These are phyloP conservation scores for Eretmodus cyanostictus DNA, from an alignment of 2,113 vertebrate species.

Conservation along the genomic window DNA sequence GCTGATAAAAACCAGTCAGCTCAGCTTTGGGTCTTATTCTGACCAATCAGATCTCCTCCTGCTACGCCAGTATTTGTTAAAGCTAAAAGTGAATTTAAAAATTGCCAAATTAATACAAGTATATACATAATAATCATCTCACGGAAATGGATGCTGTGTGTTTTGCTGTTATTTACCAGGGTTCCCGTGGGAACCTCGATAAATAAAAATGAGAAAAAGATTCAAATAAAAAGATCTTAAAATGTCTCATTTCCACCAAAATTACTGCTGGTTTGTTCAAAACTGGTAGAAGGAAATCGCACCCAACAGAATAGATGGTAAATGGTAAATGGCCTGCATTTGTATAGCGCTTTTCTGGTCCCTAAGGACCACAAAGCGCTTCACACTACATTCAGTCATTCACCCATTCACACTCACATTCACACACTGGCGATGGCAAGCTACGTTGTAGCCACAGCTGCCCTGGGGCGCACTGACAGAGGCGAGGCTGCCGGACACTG, in stretches of 20 bases:
- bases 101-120: too few species aligned
- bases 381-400: too few species aligned
- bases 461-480: too few species aligned
- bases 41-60: not conserved
- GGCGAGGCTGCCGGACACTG: too few species aligned
- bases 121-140: not conserved
- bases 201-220: not conserved
- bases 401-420: too few species aligned
- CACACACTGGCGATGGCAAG: too few species aligned
- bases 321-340: too few species aligned
- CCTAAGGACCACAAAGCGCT: too few species aligned
- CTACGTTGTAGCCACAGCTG: too few species aligned
- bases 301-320: fast-evolving
- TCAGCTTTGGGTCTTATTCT: not conserved
- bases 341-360: too few species aligned
- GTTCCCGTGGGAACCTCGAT: fast-evolving
- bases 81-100: not conserved
- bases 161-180: not conserved
- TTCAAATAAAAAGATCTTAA: fast-evolving
- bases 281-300: not conserved
- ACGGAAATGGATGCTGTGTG: fast-evolving
- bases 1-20: not conserved
- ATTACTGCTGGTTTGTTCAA: not conserved
- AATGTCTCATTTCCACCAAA: not conserved
- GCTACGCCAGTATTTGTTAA: not conserved